Percentiles rank a stretch among this genome's conserved stretches.
These are phyloP conservation scores for Aromia moschata DNA, from an alignment of 2,888 invertebrate genomes.

Conservation along the genomic window DNA sequence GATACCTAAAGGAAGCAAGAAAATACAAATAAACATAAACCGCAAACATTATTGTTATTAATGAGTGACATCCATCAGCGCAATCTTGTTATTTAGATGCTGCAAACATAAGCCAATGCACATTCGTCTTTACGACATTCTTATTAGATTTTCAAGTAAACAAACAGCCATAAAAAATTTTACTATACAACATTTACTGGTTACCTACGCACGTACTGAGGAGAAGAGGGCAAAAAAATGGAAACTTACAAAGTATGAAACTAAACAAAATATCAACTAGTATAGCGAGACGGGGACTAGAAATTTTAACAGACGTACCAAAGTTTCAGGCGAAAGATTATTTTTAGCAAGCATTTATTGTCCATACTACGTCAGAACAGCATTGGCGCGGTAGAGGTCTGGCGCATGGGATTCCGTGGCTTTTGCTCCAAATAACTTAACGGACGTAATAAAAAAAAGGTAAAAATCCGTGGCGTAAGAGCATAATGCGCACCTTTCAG, in stretches of 20 bases:
- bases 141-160: neutral
- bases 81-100: neutral
- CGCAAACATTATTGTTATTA: neutral
- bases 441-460: too few species aligned
- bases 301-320: slow-evolving; percentile 26
- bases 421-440: neutral
- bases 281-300: slow-evolving; percentile 29
- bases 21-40: too few species aligned
- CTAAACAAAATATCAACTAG: slow-evolving; percentile 25
- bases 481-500: too few species aligned
- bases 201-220: slow-evolving; percentile 8
- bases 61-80: neutral
- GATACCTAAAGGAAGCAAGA: too few species aligned
- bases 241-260: slow-evolving; percentile 32
- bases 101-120: neutral
- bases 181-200: neutral
- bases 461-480: too few species aligned
- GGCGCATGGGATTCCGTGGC: slow-evolving; percentile 1
- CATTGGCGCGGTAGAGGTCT: slow-evolving; percentile 19
- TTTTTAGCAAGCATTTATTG: slow-evolving; percentile 33
- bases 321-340: slow-evolving; percentile 25
- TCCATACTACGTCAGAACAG: slow-evolving; percentile 20
- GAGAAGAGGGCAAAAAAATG: slow-evolving; percentile 9
- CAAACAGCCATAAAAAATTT: neutral
- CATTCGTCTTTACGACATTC: neutral